Percentiles rank a stretch among this genome's conserved stretches.
phyloP scores from a whole-genome alignment of 2,888 invertebrate genomes.

The Parnassius orleans region DNA sequence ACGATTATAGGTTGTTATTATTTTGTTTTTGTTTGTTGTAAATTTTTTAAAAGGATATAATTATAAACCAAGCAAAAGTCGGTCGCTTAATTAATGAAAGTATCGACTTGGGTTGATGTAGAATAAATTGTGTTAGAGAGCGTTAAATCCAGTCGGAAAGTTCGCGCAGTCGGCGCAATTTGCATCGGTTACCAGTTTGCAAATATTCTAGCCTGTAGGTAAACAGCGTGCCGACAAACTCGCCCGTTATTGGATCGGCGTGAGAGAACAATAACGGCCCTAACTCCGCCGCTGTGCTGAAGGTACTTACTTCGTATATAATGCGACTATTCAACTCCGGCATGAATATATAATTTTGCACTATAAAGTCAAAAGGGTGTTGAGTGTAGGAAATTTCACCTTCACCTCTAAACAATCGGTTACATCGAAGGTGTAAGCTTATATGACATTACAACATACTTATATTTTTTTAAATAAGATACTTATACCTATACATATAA shows the following conservation, averaged over 20 bases:
- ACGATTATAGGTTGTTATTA: too few relatives aligned
- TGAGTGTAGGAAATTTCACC: not conserved
- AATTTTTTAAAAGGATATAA: too few relatives aligned
- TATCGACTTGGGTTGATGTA: too few relatives aligned
- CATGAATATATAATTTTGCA: constrained; percentile 16
- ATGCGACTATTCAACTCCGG: not conserved
- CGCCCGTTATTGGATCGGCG: not conserved
- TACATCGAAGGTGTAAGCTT: too few relatives aligned
- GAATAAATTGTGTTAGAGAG: not conserved
- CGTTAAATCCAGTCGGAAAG: not conserved
- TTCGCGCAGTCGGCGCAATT: not conserved
- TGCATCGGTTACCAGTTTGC: constrained; percentile 7
- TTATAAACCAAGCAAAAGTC: too few relatives aligned
- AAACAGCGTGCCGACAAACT: not conserved
- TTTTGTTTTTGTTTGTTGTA: too few relatives aligned
- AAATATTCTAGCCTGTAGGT: constrained; percentile 3
- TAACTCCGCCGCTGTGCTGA: not conserved
- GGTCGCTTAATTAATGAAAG: too few relatives aligned
- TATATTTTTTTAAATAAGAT: too few relatives aligned
- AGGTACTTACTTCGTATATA: not conserved
- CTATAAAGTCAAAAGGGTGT: constrained; percentile 3
- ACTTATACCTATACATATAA: too few relatives aligned
- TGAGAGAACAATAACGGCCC: constrained; percentile 19
- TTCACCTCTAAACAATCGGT: not conserved
- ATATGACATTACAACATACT: too few relatives aligned